Base-by-base conservation (phyloP, 1,140 invertebrate species). In the Danaus plexippus region DNA sequence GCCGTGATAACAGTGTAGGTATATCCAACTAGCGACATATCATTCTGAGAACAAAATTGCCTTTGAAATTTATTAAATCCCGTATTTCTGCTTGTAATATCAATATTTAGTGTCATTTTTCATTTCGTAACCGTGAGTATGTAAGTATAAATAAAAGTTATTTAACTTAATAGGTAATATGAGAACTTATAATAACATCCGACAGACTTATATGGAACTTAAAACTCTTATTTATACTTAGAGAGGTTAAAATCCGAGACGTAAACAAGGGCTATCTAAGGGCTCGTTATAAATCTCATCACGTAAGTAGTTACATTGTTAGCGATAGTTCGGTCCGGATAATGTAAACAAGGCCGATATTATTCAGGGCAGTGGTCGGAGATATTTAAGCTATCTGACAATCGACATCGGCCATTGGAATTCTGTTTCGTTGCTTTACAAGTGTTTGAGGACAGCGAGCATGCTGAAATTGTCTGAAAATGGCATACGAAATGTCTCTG, bases 371-470 rank as follows among this genome's bases (percentile, higher is more conserved):
- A 73, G 59, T 57, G 66, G 63, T 71, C 61, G 61, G 66, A 76
- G 73, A 76, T 77, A 83, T 80, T 77, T 66, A 71, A 75, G 73
- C 60, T 75, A 83, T 83, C 70, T 66, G 63, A 47, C 54, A 61
- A 68, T 67, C 61, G 68, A 66, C 61, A 71, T 71, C 68, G 67
- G 64, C 58, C 62, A 63, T 69, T 59, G 70, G 64, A 70, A 76
- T 73, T 72, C 64, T 59, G 62, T 43, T 67, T 58, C 59, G 49
- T 66, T 68, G 64, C 68, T 66, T 68, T 67, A 67, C 68, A 70
- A 70, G 64, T 57, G 60, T 61, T 61, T 59, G 60, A 44, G 53
- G 58, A 57, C 53, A 61, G 46, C 12, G 53, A 6, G 22, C 22
- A 46, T 45, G 49, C 54, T 56, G 54, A 60, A 56, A 59, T 51